Conservation (phyloP, 2,888 invertebrate genomes). For the Hydropsyche betteni region DNA sequence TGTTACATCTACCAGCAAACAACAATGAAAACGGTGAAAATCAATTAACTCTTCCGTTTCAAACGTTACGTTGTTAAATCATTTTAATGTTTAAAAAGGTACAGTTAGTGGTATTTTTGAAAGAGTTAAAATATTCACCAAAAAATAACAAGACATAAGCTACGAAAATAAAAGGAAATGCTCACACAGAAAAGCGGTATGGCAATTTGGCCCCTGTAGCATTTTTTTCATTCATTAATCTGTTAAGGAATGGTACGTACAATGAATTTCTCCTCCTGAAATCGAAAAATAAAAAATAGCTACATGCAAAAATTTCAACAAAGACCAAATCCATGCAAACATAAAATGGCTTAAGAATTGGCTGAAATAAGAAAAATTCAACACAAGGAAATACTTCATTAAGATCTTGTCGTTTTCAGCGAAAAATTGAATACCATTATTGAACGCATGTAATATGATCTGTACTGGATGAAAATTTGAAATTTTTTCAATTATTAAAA, state of each 20-base stretch:
- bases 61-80: background rate
- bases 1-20: background rate
- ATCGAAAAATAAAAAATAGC: constrained; percentile 52
- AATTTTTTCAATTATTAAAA: no score
- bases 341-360: background rate
- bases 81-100: background rate
- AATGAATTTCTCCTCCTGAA: constrained; percentile 67
- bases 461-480: no score
- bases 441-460: no score
- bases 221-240: constrained; percentile 63
- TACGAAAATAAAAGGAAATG: constrained; percentile 56
- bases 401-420: no score
- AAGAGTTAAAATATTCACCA: background rate
- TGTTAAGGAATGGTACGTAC: constrained; percentile 66
- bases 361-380: constrained; percentile 3
- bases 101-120: background rate
- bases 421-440: no score
- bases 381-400: no score
- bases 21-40: background rate
- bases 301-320: constrained; percentile 47
- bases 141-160: constrained; percentile 37
- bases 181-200: constrained; percentile 70
- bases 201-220: constrained; percentile 64
- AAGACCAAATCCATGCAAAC: constrained; percentile 21
- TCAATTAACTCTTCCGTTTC: background rate